Conservation (phyloP, 2,797 vertebrate species). For the Psittacula echo region DNA sequence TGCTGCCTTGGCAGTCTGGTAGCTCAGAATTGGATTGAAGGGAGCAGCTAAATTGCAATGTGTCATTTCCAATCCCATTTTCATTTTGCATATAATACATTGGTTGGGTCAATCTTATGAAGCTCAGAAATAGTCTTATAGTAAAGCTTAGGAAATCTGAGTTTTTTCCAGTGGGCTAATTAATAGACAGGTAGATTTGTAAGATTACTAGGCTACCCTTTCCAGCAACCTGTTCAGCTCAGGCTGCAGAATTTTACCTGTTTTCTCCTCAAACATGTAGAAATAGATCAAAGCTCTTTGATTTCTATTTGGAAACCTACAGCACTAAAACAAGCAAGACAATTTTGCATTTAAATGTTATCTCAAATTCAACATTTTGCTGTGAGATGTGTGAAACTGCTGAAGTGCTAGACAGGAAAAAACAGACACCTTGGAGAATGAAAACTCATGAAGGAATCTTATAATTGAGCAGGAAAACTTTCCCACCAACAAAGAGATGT, state of each 20-base stretch:
- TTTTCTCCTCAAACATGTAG: background rate
- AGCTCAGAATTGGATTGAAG: background rate
- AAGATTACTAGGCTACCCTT: background rate
- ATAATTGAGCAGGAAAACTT: background rate
- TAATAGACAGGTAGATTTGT: background rate
- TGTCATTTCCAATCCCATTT: background rate
- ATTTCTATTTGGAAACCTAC: background rate
- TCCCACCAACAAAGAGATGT: background rate
- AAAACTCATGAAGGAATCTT: background rate
- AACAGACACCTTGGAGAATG: background rate
- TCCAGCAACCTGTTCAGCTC: background rate
- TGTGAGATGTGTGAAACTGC: background rate
- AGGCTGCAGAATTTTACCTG: background rate
- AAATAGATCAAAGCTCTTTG: slow-evolving; percentile 14
- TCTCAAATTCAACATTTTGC: background rate
- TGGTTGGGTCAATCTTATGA: background rate
- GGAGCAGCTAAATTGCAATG: background rate
- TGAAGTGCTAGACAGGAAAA: background rate
- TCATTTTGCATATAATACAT: background rate
- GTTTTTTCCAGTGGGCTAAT: background rate
- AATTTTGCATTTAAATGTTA: background rate
- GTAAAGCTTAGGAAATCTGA: background rate
- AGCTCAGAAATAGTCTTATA: background rate
- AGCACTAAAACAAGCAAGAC: background rate
- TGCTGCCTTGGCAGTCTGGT: background rate